Evolutionary conservation across 2,113 vertebrate genomes (phyloP).

Genomic region (Balaeniceps rex): DNA sequence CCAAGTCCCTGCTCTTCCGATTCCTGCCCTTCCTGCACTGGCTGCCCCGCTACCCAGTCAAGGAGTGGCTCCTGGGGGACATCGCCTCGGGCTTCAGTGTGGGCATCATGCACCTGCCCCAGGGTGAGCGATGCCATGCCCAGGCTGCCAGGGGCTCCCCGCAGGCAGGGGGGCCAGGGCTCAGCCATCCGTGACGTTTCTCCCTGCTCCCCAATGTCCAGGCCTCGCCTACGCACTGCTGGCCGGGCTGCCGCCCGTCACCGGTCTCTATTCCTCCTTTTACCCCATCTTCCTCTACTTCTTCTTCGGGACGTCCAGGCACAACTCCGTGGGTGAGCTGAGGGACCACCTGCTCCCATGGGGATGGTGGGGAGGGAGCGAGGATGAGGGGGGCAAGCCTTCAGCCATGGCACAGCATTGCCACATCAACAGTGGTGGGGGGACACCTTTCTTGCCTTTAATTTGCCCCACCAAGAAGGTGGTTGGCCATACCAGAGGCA

Average conservation of each 20-base stretch:
- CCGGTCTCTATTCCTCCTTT: slow-evolving; percentile 89
- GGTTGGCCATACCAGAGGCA: not conserved
- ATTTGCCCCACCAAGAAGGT: not conserved
- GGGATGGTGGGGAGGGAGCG: not conserved
- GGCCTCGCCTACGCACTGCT: slow-evolving; percentile 93
- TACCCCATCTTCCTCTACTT: slow-evolving; percentile 90
- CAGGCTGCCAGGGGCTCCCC: not conserved
- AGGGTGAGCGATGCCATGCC: slow-evolving; percentile 72
- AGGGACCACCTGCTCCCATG: not conserved
- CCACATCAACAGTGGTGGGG: rapidly evolving
- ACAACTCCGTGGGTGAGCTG: slow-evolving; percentile 89
- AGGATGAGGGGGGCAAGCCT: not conserved
- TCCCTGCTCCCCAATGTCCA: slow-evolving; percentile 22
- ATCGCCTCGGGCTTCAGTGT: slow-evolving; percentile 87
- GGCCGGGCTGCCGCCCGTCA: slow-evolving; percentile 86
- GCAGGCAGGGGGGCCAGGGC: too few relatives aligned
- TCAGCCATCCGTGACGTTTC: not conserved
- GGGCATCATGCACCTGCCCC: slow-evolving; percentile 94
- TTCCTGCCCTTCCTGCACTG: slow-evolving; percentile 85
- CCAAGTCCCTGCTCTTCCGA: slow-evolving; percentile 66
- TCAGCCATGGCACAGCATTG: not conserved
- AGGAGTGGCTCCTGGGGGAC: slow-evolving; percentile 85
- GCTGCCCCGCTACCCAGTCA: slow-evolving; percentile 86
- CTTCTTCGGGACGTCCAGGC: slow-evolving; percentile 91
- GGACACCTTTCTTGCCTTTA: not conserved